Evolutionary conservation across 2,113 vertebrate genomes (phyloP).

Genomic region (Gobiocypris rarus): DNA sequence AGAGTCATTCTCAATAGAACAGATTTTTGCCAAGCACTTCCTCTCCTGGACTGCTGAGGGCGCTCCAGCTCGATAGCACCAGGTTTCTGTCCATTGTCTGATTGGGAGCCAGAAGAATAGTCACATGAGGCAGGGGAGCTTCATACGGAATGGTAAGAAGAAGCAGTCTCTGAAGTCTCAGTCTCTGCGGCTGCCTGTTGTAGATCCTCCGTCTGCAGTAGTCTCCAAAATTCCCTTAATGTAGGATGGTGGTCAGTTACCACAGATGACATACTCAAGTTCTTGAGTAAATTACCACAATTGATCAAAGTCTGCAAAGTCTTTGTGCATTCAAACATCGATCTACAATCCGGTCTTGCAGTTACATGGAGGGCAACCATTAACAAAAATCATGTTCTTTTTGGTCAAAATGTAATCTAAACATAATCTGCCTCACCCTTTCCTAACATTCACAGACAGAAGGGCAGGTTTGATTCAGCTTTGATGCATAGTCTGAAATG

Average conservation of each 20-base stretch:
- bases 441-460: constrained; percentile 64
- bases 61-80: constrained; percentile 74
- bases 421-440: constrained; percentile 49
- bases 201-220: constrained; percentile 16
- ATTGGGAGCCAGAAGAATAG: constrained; percentile 58
- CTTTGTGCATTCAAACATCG: constrained; percentile 29
- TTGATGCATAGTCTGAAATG: constrained; percentile 72
- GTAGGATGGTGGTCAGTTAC: constrained; percentile 13
- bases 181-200: constrained; percentile 8
- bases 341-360: constrained; percentile 9
- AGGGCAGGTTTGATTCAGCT: constrained; percentile 56
- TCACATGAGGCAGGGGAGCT: constrained; percentile 31
- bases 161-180: constrained; percentile 39
- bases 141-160: constrained; percentile 36
- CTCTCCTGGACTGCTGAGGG: constrained; percentile 66
- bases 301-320: constrained; percentile 31
- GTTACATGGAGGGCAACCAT: constrained; percentile 33
- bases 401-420: background rate
- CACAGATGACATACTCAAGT: background rate
- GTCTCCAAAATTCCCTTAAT: constrained; percentile 21
- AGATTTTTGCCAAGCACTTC: constrained; percentile 44
- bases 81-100: constrained; percentile 56
- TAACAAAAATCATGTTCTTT: constrained; percentile 6
- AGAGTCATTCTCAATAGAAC: constrained; percentile 35
- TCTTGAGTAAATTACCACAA: constrained; percentile 23